Conservation (phyloP, 2,888 invertebrate genomes). For the Dysmachus trigonus region DNA sequence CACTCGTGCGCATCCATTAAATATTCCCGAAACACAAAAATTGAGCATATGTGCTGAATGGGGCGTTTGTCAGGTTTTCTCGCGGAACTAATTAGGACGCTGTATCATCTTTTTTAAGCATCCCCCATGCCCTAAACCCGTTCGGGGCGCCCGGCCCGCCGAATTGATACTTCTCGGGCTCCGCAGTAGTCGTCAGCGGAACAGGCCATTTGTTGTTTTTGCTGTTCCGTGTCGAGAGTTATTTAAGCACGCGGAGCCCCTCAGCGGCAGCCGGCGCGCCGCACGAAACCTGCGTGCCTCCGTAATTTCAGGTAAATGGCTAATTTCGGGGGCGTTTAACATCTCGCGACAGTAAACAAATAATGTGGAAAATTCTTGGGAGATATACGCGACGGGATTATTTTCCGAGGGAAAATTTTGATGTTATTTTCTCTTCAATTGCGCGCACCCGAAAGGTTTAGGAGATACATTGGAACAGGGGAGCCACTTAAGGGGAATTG, state of each 20-base stretch:
- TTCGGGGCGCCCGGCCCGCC: neutral
- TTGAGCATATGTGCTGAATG: slow-evolving; percentile 54
- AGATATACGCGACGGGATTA: neutral
- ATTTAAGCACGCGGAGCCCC: neutral
- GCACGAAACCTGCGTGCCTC: neutral
- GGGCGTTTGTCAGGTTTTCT: slow-evolving; percentile 53
- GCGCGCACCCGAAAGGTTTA: neutral
- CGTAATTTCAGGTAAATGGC: slow-evolving; percentile 10
- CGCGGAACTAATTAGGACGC: slow-evolving; percentile 35
- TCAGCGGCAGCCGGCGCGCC: neutral
- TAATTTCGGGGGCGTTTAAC: slow-evolving; percentile 1
- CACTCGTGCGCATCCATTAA: neutral
- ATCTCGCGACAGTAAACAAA: neutral
- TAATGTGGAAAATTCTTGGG: neutral
- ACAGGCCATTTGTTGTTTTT: neutral
- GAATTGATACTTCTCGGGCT: neutral
- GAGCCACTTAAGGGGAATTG: neutral
- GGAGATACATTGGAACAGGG: neutral
- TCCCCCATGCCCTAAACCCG: neutral
- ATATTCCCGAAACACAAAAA: slow-evolving; percentile 40
- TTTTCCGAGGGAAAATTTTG: neutral
- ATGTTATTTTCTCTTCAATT: neutral
- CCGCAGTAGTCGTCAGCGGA: neutral
- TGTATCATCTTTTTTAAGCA: slow-evolving; percentile 36
- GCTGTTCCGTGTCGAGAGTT: neutral